Evolutionary conservation across 2,797 vertebrate genomes (phyloP).

Genomic region (Peromyscus nudipes): DNA sequence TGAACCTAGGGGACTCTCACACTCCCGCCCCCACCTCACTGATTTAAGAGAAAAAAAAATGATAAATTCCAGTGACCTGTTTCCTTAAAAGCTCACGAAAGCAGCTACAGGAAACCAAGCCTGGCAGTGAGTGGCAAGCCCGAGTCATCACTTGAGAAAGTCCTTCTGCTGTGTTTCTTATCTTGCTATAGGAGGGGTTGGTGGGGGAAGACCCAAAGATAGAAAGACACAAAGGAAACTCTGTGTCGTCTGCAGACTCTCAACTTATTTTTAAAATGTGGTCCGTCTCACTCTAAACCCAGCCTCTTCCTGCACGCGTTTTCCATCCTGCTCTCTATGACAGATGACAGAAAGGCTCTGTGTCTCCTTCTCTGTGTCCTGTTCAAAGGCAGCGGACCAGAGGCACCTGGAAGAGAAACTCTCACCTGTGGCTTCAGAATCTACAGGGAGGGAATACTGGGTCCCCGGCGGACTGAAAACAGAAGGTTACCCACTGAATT

Average conservation of each 20-base stretch:
- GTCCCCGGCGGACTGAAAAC: background rate
- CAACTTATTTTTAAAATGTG: constrained; percentile 23
- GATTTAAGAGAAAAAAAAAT: constrained; percentile 14
- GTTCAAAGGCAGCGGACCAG: background rate
- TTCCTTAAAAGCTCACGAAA: constrained; percentile 4
- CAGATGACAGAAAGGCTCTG: background rate
- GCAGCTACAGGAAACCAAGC: background rate
- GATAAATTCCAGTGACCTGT: constrained; percentile 1
- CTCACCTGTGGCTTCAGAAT: background rate
- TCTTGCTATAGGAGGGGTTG: background rate
- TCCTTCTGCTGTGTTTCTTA: constrained; percentile 1
- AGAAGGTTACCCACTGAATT: background rate
- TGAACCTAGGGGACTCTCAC: constrained; percentile 78
- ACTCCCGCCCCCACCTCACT: background rate
- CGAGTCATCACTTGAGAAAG: constrained; percentile 3
- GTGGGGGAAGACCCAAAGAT: background rate
- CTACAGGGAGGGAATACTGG: background rate
- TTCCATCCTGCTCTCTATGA: background rate
- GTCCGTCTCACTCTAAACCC: background rate
- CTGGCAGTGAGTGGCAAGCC: background rate
- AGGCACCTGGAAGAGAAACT: background rate
- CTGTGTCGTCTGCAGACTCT: background rate
- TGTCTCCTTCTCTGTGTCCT: background rate
- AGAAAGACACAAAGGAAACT: constrained; percentile 6
- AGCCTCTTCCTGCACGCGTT: background rate